Evolutionary conservation across 2,797 vertebrate genomes (phyloP).

Genomic region (Macrochelys suwanniensis): DNA sequence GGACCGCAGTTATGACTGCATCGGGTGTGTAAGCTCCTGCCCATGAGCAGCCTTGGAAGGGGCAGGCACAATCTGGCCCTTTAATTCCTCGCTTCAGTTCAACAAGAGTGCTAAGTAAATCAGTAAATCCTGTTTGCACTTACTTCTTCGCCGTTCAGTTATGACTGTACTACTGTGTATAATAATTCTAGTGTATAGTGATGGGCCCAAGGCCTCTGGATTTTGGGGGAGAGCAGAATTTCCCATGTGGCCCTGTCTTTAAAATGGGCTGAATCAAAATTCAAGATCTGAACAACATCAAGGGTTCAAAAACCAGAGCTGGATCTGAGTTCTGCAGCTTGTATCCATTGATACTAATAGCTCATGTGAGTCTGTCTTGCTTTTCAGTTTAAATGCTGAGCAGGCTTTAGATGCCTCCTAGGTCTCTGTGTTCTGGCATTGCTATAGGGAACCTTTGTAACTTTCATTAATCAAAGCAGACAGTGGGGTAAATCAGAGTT

Average conservation of each 20-base stretch:
- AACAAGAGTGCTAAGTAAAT: background rate
- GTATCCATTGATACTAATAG: background rate
- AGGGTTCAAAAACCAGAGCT: background rate
- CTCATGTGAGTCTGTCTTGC: background rate
- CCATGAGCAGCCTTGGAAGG: background rate
- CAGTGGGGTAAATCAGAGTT: background rate
- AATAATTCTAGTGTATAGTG: background rate
- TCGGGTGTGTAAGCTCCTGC: background rate
- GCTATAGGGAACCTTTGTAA: background rate
- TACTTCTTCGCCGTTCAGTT: background rate
- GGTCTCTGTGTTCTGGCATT: background rate
- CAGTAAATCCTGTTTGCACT: rapidly evolving
- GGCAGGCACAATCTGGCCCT: background rate
- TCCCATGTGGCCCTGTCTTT: background rate
- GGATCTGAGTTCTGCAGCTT: background rate
- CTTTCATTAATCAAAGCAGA: background rate
- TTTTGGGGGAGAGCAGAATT: background rate
- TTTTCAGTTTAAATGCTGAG: background rate
- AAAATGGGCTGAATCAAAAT: background rate
- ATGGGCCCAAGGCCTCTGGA: background rate
- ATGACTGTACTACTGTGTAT: background rate
- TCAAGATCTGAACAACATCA: background rate
- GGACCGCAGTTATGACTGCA: background rate
- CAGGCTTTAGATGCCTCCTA: rapidly evolving
- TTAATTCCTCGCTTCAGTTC: rapidly evolving